Evolutionary conservation across 2,888 invertebrate genomes (phyloP).

Genomic region (Caenorhabditis imperialis): DNA sequence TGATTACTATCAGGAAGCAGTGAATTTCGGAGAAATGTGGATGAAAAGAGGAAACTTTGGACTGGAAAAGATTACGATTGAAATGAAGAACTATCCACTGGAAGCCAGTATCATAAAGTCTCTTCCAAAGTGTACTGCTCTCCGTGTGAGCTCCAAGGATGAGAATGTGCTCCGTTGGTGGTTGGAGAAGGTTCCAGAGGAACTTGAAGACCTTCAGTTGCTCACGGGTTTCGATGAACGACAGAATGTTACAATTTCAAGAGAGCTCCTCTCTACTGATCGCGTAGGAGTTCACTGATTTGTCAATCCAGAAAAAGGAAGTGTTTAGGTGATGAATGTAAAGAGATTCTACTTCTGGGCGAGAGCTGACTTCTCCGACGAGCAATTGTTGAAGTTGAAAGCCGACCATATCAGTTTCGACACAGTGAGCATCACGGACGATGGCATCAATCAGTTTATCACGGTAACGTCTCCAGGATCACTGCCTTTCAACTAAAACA

Average conservation of each 20-base stretch:
- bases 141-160: neutral
- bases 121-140: constrained; percentile 1
- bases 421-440: neutral
- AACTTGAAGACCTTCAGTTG: constrained; percentile 2
- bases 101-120: constrained; percentile 3
- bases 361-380: constrained; percentile 2
- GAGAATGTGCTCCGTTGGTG: constrained; percentile 13
- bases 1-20: constrained; percentile 10
- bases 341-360: neutral
- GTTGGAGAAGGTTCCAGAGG: constrained; percentile 14
- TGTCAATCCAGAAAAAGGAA: too few relatives aligned
- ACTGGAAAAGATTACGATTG: neutral
- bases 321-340: neutral
- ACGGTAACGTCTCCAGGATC: too few relatives aligned
- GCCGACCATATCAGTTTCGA: neutral
- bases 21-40: constrained; percentile 18
- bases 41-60: constrained; percentile 3
- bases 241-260: neutral
- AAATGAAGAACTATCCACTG: constrained; percentile 4
- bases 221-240: neutral
- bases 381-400: constrained; percentile 13
- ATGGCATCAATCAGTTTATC: constrained; percentile 9
- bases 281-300: neutral
- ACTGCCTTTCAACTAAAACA: too few relatives aligned
- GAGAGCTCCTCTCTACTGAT: neutral